These are phyloP conservation scores for Episyrphus balteatus DNA, from an alignment of 1,140 invertebrate species.

Conservation along the genomic window DNA sequence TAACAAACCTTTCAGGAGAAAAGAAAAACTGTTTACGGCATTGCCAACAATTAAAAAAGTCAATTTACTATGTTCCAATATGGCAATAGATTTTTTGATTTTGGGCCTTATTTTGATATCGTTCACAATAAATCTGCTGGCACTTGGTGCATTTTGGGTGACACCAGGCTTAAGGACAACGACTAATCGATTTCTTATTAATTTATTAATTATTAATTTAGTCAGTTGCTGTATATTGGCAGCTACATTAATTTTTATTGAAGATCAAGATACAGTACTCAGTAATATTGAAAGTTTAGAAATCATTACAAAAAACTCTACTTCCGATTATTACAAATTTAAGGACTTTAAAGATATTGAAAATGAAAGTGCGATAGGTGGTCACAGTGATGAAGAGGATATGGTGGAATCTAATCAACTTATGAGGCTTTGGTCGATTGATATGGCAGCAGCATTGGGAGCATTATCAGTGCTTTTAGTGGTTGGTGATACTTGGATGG, in stretches of 20 bases:
- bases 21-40: too few species aligned
- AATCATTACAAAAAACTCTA: too few species aligned
- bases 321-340: too few species aligned
- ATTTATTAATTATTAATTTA: constrained; percentile 8
- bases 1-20: too few species aligned
- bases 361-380: too few species aligned
- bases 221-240: constrained; percentile 4
- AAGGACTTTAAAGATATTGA: too few species aligned
- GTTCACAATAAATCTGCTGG: constrained; percentile 4
- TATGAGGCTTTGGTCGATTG: constrained; percentile 1
- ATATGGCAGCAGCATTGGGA: constrained; percentile 2
- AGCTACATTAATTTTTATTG: constrained; percentile 1
- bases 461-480: constrained; percentile 64
- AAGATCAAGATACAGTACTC: background rate
- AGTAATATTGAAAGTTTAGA: too few species aligned
- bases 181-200: constrained; percentile 8
- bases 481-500: constrained; percentile 69
- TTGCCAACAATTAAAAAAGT: too few species aligned
- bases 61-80: constrained; percentile 2
- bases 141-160: constrained; percentile 8
- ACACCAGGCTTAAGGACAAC: constrained; percentile 7
- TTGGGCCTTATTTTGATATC: constrained; percentile 5
- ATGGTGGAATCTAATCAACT: too few species aligned
- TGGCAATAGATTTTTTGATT: constrained; percentile 8
- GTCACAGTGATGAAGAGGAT: too few species aligned